Evolutionary conservation across 2,888 invertebrate genomes (phyloP), one percentile per base, ranked within the genome.

Genomic region (Rapana venosa): DNA sequence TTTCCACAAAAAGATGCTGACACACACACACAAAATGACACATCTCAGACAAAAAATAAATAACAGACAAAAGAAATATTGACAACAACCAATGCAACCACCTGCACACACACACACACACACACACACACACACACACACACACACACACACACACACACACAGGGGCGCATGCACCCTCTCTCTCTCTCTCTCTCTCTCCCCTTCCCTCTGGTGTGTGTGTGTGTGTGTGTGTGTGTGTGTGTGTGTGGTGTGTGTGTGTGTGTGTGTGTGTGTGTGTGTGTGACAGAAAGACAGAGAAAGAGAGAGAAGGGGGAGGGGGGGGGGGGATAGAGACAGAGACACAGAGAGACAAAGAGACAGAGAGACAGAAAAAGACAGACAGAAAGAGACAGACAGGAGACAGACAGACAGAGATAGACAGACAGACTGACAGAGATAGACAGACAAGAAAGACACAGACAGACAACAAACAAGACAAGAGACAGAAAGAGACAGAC

Each of bases 371-470:
- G 15, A 61, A 66, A 87, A 1, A 87, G 87, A 87, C 22, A 87
- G 32, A 87, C 32, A 66, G 32, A 87, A 0, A 66, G 61, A 87
- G 22, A 70, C 4, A 66, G 32, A n/a, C 11, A 86, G 30, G 26
- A 74, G 74, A 74, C 30, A 77, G n/a, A 77, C 26, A 77, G 77
- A 77, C 26, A 77, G 87, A 77, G 77, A 77, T 4, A 77, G 87
- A 87, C 22, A 87, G 87, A 87, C 22, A 87, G 32, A 87, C 32
- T 32, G 32, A 87, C 6, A 66, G 61, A 87, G 22, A 70, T 5
- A 66, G 32, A n/a, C 11, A 86, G 30, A 47, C 47, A 47, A 47
- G 8, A 2, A 5, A 2, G 4, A 47, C 4, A 47, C 4, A 47
- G 8, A 5, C 8, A 5, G 47, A 47, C 4, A 47, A 47, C 2